Percentiles rank a stretch among this genome's conserved stretches.
Conservation (phyloP, 2,797 vertebrate genomes). For the Argyrosomus regius region DNA sequence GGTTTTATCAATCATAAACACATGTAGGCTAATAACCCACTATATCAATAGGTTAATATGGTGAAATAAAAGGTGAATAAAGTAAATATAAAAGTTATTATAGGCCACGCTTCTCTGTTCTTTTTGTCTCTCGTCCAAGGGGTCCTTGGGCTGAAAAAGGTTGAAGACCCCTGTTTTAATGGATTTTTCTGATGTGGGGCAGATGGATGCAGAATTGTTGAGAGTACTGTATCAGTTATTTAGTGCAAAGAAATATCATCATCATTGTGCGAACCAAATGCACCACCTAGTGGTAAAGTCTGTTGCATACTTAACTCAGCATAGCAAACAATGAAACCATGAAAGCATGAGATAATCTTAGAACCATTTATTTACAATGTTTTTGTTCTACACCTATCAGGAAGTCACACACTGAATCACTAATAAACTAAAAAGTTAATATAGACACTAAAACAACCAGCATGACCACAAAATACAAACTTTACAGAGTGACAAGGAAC, state of each 20-base stretch:
- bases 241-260: not conserved
- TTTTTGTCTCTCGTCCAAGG: no score
- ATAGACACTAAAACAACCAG: constrained; percentile 34
- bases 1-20: no score
- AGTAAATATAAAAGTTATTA: no score
- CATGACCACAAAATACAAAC: not conserved
- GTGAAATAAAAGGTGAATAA: no score
- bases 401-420: constrained; percentile 3
- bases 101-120: no score
- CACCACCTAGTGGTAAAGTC: constrained; percentile 60
- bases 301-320: not conserved
- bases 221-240: not conserved
- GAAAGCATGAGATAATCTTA: not conserved
- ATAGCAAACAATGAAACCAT: not conserved
- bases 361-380: constrained; percentile 54
- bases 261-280: not conserved
- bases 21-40: no score
- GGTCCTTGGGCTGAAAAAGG: no score
- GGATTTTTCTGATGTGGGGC: not conserved
- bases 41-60: no score
- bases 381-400: constrained; percentile 16
- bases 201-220: not conserved
- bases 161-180: not conserved
- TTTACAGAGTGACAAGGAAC: not conserved
- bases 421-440: constrained; percentile 26